These are phyloP conservation scores for Cebus imitator DNA, from an alignment of 2,113 vertebrate species.

Conservation along the genomic window DNA sequence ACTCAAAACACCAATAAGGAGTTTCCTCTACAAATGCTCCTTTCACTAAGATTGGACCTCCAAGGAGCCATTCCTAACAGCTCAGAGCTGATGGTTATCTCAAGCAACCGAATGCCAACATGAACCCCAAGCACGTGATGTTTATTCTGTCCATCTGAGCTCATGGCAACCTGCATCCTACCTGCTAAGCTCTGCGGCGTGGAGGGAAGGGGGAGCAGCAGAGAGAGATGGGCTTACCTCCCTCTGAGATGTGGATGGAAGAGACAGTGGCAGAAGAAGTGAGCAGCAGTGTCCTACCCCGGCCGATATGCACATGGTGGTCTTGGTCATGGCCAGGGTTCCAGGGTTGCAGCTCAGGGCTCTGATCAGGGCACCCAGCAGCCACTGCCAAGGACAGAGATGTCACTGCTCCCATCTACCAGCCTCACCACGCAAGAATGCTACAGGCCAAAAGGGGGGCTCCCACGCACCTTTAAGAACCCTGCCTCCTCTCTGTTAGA, in stretches of 20 bases:
- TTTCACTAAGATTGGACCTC: neutral
- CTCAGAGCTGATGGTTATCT: neutral
- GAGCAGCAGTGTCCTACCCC: conserved; percentile 89
- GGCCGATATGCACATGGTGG: conserved; percentile 85
- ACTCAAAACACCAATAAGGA: neutral
- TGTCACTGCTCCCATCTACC: neutral
- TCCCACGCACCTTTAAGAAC: accelerated
- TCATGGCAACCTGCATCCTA: neutral
- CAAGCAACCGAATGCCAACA: neutral
- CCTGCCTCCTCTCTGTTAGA: neutral
- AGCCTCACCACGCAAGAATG: neutral
- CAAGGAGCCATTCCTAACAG: neutral
- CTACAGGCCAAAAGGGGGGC: neutral
- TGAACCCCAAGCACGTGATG: neutral
- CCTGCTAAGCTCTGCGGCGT: neutral
- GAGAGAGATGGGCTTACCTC: conserved; percentile 84
- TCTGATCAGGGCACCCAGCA: conserved; percentile 89
- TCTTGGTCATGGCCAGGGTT: conserved; percentile 89
- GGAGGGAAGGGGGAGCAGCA: accelerated
- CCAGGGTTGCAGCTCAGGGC: conserved; percentile 90
- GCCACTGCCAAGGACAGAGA: conserved; percentile 43
- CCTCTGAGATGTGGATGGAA: conserved; percentile 90
- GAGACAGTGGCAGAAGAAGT: conserved; percentile 92
- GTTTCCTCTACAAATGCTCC: neutral
- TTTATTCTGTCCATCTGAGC: neutral